Evolutionary conservation across 2,113 vertebrate genomes (phyloP).

Genomic region (Pangasianodon gigas): DNA sequence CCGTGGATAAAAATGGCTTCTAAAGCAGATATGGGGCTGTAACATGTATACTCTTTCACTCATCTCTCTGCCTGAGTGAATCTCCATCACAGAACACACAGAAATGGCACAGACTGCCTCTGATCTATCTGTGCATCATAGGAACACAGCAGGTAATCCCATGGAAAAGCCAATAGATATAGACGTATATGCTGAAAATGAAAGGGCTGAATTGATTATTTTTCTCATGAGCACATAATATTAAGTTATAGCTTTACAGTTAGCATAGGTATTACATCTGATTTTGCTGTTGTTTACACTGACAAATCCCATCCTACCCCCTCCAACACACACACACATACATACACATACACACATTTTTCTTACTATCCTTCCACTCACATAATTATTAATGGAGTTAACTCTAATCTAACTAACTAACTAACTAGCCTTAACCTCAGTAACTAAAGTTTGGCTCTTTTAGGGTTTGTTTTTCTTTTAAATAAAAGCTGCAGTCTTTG

Average conservation of each 20-base stretch:
- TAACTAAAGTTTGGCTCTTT: background rate
- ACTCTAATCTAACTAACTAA: background rate
- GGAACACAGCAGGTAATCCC: background rate
- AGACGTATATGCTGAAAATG: background rate
- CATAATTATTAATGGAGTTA: background rate
- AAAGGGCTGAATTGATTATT: background rate
- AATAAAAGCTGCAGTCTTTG: background rate
- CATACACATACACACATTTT: background rate
- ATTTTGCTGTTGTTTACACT: conserved; percentile 9
- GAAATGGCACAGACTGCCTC: background rate
- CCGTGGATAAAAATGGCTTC: conserved; percentile 19
- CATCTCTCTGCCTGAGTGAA: conserved; percentile 22
- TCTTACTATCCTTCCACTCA: background rate
- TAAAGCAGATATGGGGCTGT: background rate
- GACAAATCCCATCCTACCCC: background rate
- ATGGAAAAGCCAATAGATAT: conserved; percentile 6
- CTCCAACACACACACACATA: background rate
- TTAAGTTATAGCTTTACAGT: background rate
- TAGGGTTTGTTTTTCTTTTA: background rate
- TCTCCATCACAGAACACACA: conserved; percentile 6
- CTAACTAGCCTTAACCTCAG: background rate
- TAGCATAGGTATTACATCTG: background rate
- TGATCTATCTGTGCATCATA: background rate
- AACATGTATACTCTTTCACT: conserved; percentile 15
- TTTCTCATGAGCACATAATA: background rate